A percentile compares a stretch with the other conserved stretches of the same genome.
These are phyloP conservation scores for Calonectris borealis DNA, from an alignment of 2,113 vertebrate genomes.

Conservation along the genomic window DNA sequence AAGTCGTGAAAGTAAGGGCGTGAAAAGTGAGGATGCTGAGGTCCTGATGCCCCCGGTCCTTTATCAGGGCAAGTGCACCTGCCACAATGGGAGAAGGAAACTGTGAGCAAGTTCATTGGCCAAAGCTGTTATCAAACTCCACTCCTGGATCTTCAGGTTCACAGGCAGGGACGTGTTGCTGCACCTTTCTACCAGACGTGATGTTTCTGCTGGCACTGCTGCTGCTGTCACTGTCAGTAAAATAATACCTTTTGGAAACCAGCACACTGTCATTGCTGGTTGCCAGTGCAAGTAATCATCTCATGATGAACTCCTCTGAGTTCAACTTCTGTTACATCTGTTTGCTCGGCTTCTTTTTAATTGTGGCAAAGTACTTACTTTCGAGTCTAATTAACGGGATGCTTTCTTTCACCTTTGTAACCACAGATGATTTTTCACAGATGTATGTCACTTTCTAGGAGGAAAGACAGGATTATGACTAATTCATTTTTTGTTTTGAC, in stretches of 20 bases:
- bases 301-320: background rate
- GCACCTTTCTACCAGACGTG: background rate
- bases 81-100: background rate
- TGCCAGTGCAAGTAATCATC: background rate
- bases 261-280: background rate
- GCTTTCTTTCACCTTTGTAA: background rate
- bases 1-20: no score
- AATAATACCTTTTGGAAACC: background rate
- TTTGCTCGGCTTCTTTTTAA: background rate
- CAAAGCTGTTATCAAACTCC: background rate
- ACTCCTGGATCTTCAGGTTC: background rate
- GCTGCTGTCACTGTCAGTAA: background rate
- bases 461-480: background rate
- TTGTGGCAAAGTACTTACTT: conserved; percentile 5
- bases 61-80: no score
- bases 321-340: background rate
- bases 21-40: no score
- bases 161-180: background rate
- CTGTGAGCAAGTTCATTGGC: background rate
- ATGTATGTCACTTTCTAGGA: background rate
- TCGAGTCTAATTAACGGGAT: background rate
- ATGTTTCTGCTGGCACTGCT: background rate
- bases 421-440: background rate
- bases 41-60: no score
- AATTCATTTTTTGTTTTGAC: background rate